phyloP scores from a whole-genome alignment of 2,888 invertebrate species.

The Leistus spinibarbis region DNA sequence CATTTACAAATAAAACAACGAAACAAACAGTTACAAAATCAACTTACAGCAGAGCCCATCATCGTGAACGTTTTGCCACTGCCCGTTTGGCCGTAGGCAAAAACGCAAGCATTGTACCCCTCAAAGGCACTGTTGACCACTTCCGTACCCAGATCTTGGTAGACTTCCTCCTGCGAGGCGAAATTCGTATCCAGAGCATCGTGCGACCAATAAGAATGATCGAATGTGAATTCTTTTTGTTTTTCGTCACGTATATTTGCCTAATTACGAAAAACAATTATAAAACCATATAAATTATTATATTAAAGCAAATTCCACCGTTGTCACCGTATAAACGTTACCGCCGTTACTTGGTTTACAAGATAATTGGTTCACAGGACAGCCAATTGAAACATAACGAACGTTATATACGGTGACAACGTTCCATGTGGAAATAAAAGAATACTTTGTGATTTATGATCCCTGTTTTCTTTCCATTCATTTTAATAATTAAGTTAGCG shows the following conservation, averaged over 20 bases:
- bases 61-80: constrained; percentile 92
- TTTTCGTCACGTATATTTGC: constrained; percentile 55
- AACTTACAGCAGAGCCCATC: constrained; percentile 79
- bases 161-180: constrained; percentile 82
- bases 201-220: constrained; percentile 88
- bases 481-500: constrained; percentile 81
- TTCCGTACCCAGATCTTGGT: constrained; percentile 76
- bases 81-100: constrained; percentile 91
- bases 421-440: too few relatives aligned
- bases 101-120: constrained; percentile 89
- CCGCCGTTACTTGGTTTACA: too few relatives aligned
- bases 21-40: constrained; percentile 1
- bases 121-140: constrained; percentile 82
- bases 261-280: constrained; percentile 42
- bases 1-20: constrained; percentile 4
- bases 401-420: too few relatives aligned
- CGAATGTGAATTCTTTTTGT: constrained; percentile 84
- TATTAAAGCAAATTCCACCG: background rate
- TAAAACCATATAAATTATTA: background rate
- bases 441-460: constrained; percentile 75
- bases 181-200: constrained; percentile 72
- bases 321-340: too few relatives aligned
- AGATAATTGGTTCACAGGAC: too few relatives aligned
- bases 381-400: too few relatives aligned
- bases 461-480: constrained; percentile 83